Conservation (phyloP, 2,888 invertebrate genomes). For the Dione juno region DNA sequence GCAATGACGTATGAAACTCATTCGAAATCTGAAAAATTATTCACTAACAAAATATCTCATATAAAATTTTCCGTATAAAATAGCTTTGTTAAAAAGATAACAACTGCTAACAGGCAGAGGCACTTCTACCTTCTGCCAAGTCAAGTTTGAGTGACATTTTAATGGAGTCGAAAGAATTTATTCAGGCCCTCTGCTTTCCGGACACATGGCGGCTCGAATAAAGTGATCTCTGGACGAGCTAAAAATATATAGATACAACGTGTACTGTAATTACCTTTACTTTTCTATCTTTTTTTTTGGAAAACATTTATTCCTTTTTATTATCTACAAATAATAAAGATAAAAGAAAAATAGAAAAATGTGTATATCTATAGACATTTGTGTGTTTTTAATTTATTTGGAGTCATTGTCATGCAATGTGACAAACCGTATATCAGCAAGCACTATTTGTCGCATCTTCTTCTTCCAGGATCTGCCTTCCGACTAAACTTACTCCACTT, state of each 20-base stretch:
- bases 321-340: background rate
- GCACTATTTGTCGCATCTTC: too few species aligned
- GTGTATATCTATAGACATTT: too few species aligned
- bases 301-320: background rate
- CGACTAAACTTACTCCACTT: too few species aligned
- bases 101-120: conserved; percentile 36
- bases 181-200: conserved; percentile 46
- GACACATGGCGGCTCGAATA: conserved; percentile 40
- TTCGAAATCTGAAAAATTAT: background rate
- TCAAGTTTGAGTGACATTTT: conserved; percentile 51
- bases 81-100: conserved; percentile 31
- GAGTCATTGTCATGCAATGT: too few species aligned
- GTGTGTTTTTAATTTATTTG: too few species aligned
- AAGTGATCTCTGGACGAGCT: conserved; percentile 42
- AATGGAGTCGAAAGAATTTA: conserved; percentile 52
- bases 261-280: conserved; percentile 17
- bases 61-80: background rate
- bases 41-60: background rate
- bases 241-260: conserved; percentile 23
- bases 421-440: too few species aligned
- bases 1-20: background rate
- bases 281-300: background rate
- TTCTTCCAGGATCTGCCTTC: too few species aligned
- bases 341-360: too few species aligned
- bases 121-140: conserved; percentile 44